phyloP scores from a whole-genome alignment of 1,140 invertebrate genomes.

The Euura saliciscinereae region DNA sequence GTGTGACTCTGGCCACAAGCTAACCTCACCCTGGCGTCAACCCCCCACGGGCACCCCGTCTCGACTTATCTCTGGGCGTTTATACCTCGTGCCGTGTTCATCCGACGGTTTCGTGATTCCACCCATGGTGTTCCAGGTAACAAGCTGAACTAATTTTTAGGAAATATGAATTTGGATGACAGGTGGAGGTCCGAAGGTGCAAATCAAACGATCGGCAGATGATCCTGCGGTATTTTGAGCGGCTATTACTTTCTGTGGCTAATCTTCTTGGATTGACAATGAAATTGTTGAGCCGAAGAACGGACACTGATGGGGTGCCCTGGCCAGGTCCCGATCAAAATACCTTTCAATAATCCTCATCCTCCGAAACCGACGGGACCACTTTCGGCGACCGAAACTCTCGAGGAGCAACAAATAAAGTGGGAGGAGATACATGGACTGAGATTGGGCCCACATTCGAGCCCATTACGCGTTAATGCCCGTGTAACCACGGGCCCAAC shows the following conservation, averaged over 20 bases:
- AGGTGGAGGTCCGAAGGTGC: not conserved
- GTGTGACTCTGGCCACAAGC: not conserved
- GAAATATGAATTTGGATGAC: too few relatives aligned
- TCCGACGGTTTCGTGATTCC: too few relatives aligned
- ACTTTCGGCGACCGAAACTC: conserved; percentile 12
- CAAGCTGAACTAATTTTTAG: not conserved
- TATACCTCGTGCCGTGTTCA: not conserved
- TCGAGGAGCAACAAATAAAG: conserved; percentile 16
- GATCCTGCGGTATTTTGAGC: too few relatives aligned
- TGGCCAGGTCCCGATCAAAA: conserved; percentile 1
- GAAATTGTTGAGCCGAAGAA: not conserved
- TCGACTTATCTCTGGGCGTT: not conserved
- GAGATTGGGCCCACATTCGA: conserved; percentile 11
- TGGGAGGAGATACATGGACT: not conserved
- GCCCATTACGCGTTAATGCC: conserved; percentile 31
- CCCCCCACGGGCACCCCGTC: not conserved
- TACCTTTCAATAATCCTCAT: conserved; percentile 11
- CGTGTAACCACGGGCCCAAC: conserved; percentile 32
- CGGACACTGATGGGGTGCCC: not conserved
- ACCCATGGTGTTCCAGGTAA: too few relatives aligned
- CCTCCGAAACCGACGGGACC: conserved; percentile 5
- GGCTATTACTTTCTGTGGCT: too few relatives aligned
- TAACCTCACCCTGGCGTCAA: not conserved
- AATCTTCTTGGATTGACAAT: conserved; percentile 2
- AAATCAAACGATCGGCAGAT: too few relatives aligned